These are phyloP conservation scores for Catharus bicknelli DNA, from an alignment of 2,113 vertebrate genomes.

Conservation along the genomic window DNA sequence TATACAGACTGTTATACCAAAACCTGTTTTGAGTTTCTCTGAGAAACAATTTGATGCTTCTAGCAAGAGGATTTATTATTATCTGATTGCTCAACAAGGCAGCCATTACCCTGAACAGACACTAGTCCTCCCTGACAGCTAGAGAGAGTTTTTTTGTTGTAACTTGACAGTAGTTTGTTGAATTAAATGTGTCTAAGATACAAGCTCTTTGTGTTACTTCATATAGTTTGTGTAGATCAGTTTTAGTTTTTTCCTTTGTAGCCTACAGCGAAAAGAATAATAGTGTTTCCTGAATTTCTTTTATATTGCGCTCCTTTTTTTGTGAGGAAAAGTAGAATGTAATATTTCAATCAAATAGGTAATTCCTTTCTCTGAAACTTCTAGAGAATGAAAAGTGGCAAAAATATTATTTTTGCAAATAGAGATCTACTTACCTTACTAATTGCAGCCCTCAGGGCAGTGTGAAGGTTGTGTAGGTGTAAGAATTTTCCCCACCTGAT, in stretches of 20 bases:
- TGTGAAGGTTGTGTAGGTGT: neutral
- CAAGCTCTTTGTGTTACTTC: neutral
- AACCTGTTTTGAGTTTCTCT: neutral
- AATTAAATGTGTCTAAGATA: neutral
- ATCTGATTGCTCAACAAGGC: neutral
- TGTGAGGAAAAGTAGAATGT: neutral
- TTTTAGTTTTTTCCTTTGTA: neutral
- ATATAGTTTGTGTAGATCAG: neutral
- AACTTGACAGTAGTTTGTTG: neutral
- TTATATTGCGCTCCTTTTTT: neutral
- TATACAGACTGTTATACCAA: neutral
- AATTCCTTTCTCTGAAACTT: neutral
- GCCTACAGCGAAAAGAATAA: neutral
- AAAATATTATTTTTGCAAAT: neutral
- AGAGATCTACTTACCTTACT: neutral
- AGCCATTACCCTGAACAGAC: neutral
- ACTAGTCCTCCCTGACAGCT: neutral
- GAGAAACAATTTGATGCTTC: neutral
- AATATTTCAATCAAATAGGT: neutral
- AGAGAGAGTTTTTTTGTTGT: neutral
- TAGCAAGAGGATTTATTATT: neutral
- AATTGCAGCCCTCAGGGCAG: neutral
- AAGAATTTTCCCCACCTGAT: neutral
- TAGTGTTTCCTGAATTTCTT: neutral
- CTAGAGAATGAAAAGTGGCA: neutral